These are phyloP conservation scores for Thyatira batis DNA, from an alignment of 2,888 invertebrate genomes.

Conservation along the genomic window DNA sequence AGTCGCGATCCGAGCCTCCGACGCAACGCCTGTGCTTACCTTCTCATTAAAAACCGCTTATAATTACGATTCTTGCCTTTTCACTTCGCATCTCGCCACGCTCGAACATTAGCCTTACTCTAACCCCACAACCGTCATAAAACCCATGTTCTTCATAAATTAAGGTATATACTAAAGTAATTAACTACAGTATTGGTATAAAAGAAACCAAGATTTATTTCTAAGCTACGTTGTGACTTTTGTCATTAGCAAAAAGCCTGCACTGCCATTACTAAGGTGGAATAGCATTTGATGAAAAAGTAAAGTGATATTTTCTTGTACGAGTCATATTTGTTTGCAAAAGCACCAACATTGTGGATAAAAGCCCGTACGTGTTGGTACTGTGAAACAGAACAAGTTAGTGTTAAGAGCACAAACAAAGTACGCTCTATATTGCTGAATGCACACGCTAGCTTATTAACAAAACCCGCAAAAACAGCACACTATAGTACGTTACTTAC, in stretches of 20 bases:
- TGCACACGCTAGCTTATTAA: conserved; percentile 6
- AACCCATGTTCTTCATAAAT: too few species aligned
- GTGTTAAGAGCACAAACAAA: conserved; percentile 29
- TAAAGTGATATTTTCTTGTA: not conserved
- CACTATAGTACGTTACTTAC: conserved; percentile 30
- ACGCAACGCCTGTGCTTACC: too few species aligned
- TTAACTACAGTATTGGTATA: too few species aligned
- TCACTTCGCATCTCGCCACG: too few species aligned
- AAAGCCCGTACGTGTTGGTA: not conserved
- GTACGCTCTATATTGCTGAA: conserved; percentile 15
- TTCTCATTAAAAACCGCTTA: too few species aligned
- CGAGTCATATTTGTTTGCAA: not conserved
- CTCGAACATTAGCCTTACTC: too few species aligned
- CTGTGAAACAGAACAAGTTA: conserved; percentile 29
- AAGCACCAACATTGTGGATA: not conserved
- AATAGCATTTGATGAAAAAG: not conserved
- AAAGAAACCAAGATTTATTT: too few species aligned
- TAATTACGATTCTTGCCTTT: too few species aligned
- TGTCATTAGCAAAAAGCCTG: not conserved
- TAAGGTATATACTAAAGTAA: too few species aligned
- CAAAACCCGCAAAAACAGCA: conserved; percentile 33
- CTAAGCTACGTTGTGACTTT: too few species aligned
- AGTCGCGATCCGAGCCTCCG: too few species aligned
- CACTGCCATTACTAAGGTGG: not conserved
- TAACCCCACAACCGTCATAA: too few species aligned